Conservation (phyloP, 2,888 invertebrate genomes). For the Geotrupes spiniger region DNA sequence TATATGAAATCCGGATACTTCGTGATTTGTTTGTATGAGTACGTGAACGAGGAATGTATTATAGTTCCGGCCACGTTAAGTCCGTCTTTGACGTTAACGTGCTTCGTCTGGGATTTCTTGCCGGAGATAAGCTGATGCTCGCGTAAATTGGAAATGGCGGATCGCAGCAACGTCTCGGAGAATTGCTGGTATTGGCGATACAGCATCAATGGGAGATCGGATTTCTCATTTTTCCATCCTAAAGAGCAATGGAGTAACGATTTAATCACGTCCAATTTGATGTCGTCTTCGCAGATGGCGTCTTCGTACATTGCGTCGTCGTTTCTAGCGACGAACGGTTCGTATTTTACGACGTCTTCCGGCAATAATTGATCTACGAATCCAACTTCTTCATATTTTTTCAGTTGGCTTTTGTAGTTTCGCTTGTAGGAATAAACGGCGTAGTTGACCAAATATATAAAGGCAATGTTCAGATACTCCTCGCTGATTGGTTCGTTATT, state of each 20-base stretch:
- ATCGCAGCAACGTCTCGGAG: slow-evolving; percentile 61
- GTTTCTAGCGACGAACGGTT: slow-evolving; percentile 1
- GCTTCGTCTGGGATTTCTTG: slow-evolving; percentile 39
- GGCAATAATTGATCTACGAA: slow-evolving; percentile 11
- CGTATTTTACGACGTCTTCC: slow-evolving; percentile 10
- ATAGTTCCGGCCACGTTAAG: slow-evolving; percentile 33
- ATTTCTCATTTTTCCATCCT: slow-evolving; percentile 60
- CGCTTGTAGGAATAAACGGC: slow-evolving; percentile 9
- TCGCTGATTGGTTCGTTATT: slow-evolving; percentile 10
- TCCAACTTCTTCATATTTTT: slow-evolving; percentile 19
- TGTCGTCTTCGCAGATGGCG: slow-evolving; percentile 51
- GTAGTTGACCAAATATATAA: slow-evolving; percentile 23
- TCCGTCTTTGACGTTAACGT: slow-evolving; percentile 23
- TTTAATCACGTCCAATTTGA: slow-evolving; percentile 56
- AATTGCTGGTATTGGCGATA: slow-evolving; percentile 71
- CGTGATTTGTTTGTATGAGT: slow-evolving; percentile 38
- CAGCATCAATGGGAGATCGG: slow-evolving; percentile 63
- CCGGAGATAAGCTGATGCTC: slow-evolving; percentile 60
- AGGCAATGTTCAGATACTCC: slow-evolving; percentile 20
- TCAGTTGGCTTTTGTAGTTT: slow-evolving; percentile 11
- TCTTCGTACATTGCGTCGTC: slow-evolving; percentile 40
- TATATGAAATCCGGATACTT: slow-evolving; percentile 53
- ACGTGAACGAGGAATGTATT: slow-evolving; percentile 34
- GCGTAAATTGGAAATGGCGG: slow-evolving; percentile 60
- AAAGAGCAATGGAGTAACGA: slow-evolving; percentile 66